These are phyloP conservation scores for Psittacula cyanocephala DNA, from an alignment of 2,113 vertebrate genomes.

Conservation along the genomic window DNA sequence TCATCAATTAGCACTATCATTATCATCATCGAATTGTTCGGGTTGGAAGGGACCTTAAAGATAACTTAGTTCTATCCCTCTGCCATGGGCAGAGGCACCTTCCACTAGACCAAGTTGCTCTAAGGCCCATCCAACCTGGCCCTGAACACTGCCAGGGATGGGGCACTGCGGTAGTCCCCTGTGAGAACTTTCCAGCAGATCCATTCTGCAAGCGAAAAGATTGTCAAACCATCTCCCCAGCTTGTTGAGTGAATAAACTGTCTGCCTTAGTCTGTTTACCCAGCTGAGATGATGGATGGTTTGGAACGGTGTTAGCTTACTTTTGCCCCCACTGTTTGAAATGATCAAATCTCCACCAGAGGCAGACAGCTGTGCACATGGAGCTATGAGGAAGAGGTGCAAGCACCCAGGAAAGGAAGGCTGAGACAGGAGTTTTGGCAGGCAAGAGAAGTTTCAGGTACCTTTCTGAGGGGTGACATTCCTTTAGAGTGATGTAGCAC, in stretches of 20 bases:
- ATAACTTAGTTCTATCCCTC: neutral
- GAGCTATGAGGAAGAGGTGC: neutral
- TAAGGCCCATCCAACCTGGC: neutral
- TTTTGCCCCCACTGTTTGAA: neutral
- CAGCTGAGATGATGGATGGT: neutral
- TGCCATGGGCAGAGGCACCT: neutral
- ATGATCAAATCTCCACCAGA: neutral
- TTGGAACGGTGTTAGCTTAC: neutral
- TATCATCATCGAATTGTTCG: neutral
- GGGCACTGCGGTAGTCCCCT: neutral
- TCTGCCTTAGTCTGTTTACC: neutral
- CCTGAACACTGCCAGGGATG: neutral
- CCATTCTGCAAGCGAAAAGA: neutral
- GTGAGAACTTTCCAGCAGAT: neutral
- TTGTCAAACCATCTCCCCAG: neutral
- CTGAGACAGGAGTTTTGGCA: neutral
- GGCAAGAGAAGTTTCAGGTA: neutral
- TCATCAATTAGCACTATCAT: neutral
- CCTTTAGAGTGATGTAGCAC: neutral
- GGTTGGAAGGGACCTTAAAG: neutral
- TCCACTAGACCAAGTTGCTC: neutral
- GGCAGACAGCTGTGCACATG: neutral
- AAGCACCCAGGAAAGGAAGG: neutral
- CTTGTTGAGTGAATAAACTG: neutral
- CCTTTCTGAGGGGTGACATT: fast-evolving